phyloP scores from a whole-genome alignment of 30 jellyfish, hydroid and myxozoan genomes.

The Hydractinia symbiolongicarpus region DNA sequence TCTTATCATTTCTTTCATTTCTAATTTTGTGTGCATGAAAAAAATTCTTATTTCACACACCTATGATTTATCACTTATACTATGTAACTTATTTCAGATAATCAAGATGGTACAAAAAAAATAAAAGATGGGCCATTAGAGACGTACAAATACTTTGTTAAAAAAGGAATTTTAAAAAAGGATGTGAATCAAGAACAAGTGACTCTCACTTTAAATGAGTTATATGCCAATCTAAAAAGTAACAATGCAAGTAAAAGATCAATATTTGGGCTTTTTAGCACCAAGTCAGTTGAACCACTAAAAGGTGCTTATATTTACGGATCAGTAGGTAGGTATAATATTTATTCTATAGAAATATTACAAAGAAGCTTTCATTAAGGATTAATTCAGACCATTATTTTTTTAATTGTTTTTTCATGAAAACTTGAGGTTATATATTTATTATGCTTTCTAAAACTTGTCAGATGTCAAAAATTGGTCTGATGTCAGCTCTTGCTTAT shows the following conservation, averaged over 20 bases:
- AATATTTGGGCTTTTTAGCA: constrained; percentile 21
- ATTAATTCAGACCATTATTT: not conserved
- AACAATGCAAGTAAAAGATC: constrained; percentile 16
- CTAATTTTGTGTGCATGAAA: too few species aligned
- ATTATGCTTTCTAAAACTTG: too few species aligned
- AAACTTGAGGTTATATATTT: too few species aligned
- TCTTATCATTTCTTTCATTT: too few species aligned
- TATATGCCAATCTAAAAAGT: constrained; percentile 31
- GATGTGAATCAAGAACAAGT: constrained; percentile 52
- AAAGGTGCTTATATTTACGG: constrained; percentile 87
- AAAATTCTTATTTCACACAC: too few species aligned
- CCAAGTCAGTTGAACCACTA: constrained; percentile 39
- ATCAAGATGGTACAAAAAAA: too few species aligned
- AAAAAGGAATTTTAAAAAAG: constrained; percentile 28
- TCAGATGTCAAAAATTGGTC: too few species aligned
- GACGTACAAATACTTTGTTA: constrained; percentile 42
- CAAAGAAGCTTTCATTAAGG: not conserved
- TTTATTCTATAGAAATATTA: not conserved
- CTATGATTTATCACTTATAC: too few species aligned
- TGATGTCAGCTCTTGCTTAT: too few species aligned
- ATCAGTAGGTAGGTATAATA: constrained; percentile 62
- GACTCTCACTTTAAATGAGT: constrained; percentile 42
- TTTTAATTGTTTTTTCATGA: not conserved
- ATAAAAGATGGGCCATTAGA: not conserved
- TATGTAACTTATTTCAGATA: too few species aligned